Evolutionary conservation across 1,140 invertebrate species (phyloP), one percentile per base, ranked within the genome.

Genomic region (Mamestra configurata): DNA sequence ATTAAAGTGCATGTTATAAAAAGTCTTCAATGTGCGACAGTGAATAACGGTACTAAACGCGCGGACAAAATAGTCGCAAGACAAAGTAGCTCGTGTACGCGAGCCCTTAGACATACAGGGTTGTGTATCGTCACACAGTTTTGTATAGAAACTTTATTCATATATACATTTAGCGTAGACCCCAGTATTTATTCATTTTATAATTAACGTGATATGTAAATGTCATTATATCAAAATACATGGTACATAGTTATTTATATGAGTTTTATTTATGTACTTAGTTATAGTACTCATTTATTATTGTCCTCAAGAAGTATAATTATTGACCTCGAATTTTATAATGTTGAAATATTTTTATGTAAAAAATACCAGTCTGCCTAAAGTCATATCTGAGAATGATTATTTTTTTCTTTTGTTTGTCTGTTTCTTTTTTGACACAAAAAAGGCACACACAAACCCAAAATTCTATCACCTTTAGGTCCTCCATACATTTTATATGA

Each of bases 161-260:
- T 40, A 75, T 35, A 68, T 51, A 79, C 18, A n/a, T 46, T 15
- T 22, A 80, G 35, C 37, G 40, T 73, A 59, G 53, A 75, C 55
- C 37, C 51, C 40, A 68, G 75, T 79, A 83, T 83, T 85, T 85
- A 88, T 91, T 89, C 87, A 84, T 77, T 82, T 57, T 53, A 43
- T 61, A 68, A 53, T 31, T 57, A 90, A 90, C 88, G 89, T 93
- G 90, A 92, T 93, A 92, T 94, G 93, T 94, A 93, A 90, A 64
- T 90, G 89, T 92, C 91, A 93, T 92, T 90, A 83, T 88, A 93
- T 90, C 88, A 88, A 87, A 94, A 94, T 94, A 94, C 93, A 94
- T 93, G 92, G 94, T 94, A 93, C 89, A 90, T 84, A 89, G 93
- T 94, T 94, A 91, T 85, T 49, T 66, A 80, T 90, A 88, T 91